phyloP scores from a whole-genome alignment of 2,113 vertebrate species.

The Pagrus major region DNA sequence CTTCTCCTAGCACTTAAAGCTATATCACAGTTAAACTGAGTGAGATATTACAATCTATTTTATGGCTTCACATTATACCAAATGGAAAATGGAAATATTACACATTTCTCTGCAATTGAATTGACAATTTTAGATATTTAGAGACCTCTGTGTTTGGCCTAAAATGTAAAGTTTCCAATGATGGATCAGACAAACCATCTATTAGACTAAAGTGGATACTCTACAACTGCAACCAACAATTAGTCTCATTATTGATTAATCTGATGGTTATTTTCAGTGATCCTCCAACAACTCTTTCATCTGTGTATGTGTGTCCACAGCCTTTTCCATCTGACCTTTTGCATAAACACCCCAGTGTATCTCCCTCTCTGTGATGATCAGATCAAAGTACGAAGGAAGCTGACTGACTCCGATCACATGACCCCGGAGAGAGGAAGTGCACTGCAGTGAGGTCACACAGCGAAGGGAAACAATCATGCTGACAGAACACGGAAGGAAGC shows the following conservation, averaged over 20 bases:
- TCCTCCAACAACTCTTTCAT: background rate
- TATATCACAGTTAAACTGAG: background rate
- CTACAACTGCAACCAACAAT: background rate
- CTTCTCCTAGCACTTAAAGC: background rate
- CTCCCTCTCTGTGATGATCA: constrained; percentile 21
- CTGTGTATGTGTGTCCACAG: background rate
- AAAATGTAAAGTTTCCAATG: background rate
- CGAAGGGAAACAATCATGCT: constrained; percentile 70
- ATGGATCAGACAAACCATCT: background rate
- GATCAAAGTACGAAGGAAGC: constrained; percentile 67
- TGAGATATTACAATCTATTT: constrained; percentile 1
- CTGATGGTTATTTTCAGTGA: background rate
- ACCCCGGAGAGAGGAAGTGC: constrained; percentile 60
- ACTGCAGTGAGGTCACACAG: constrained; percentile 66
- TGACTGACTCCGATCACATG: constrained; percentile 65
- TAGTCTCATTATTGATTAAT: background rate
- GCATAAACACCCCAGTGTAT: constrained; percentile 45
- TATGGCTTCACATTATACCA: background rate
- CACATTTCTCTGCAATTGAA: background rate
- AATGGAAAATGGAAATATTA: background rate
- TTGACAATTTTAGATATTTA: background rate
- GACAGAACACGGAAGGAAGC: constrained; percentile 78
- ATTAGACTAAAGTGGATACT: background rate
- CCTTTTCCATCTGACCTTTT: constrained; percentile 49
- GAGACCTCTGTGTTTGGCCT: background rate